Evolutionary conservation across 1,140 invertebrate genomes (phyloP).

Genomic region (Armadillidium nasatum): DNA sequence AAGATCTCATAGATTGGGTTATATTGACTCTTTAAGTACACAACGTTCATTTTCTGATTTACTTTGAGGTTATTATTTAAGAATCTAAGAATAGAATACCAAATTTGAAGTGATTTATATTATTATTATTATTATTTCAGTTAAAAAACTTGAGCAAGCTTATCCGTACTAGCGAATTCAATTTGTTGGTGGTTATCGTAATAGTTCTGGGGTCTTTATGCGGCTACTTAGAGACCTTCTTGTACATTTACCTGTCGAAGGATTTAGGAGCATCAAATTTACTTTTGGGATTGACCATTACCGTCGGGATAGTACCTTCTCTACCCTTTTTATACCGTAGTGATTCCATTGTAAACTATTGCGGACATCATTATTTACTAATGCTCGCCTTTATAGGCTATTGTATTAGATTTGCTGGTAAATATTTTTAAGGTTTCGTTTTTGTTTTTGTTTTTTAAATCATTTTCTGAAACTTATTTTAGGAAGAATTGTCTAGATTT

Average conservation of each 20-base stretch:
- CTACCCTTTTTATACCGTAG: constrained; percentile 69
- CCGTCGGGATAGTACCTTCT: constrained; percentile 61
- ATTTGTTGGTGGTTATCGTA: constrained; percentile 62
- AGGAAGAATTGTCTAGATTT: no score
- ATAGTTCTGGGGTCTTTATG: constrained; percentile 67
- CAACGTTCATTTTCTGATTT: no score
- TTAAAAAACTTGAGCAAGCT: constrained; percentile 45
- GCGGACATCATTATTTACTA: constrained; percentile 75
- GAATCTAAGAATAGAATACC: no score
- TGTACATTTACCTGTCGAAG: constrained; percentile 59
- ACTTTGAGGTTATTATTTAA: no score
- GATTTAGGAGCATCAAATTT: constrained; percentile 57
- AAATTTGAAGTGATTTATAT: no score
- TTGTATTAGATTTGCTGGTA: constrained; percentile 65
- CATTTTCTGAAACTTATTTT: no score
- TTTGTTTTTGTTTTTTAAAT: no score
- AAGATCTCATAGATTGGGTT: no score
- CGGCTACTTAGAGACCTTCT: constrained; percentile 69
- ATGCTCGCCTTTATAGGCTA: constrained; percentile 73
- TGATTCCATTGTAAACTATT: constrained; percentile 74
- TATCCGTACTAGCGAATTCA: constrained; percentile 61
- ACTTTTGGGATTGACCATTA: constrained; percentile 62
- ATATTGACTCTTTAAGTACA: no score
- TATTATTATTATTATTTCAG: constrained; percentile 25
- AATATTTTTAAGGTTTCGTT: constrained; percentile 28